phyloP scores from a whole-genome alignment of 1,140 invertebrate genomes.

The Triops cancriformis region DNA sequence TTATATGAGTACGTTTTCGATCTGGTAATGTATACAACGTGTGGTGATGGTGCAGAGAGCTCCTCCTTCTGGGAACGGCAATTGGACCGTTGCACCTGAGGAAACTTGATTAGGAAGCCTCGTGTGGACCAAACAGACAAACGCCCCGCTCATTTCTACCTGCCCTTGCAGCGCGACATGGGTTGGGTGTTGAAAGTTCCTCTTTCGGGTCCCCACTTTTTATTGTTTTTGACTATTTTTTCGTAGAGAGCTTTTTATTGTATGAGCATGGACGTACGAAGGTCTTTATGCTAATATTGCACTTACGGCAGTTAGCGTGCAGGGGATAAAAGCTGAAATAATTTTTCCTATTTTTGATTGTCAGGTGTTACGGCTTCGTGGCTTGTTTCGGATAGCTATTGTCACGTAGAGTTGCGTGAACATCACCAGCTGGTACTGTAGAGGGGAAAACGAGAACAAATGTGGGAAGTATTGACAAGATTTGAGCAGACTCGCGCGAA shows the following conservation, averaged over 20 bases:
- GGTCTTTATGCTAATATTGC: too few species aligned
- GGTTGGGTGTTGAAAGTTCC: not conserved
- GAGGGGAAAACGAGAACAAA: too few species aligned
- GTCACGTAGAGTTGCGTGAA: too few species aligned
- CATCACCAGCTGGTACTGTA: too few species aligned
- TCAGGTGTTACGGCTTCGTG: too few species aligned
- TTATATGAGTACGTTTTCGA: not conserved
- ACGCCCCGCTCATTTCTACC: constrained; percentile 7
- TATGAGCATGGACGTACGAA: too few species aligned
- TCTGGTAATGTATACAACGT: not conserved
- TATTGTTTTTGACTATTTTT: not conserved
- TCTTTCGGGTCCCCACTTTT: not conserved
- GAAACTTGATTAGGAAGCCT: constrained; percentile 1
- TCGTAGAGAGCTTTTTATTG: not conserved
- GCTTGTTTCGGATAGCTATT: too few species aligned
- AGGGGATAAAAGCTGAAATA: too few species aligned
- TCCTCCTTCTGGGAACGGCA: constrained; percentile 8
- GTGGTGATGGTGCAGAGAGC: not conserved
- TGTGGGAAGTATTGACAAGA: too few species aligned
- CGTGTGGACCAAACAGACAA: not conserved
- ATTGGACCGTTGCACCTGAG: constrained; percentile 8
- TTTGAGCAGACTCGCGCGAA: too few species aligned
- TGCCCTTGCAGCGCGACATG: not conserved
- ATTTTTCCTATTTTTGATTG: too few species aligned
- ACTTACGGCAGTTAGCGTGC: too few species aligned